These are phyloP conservation scores for Actias luna DNA, from an alignment of 2,888 invertebrate species.

Conservation along the genomic window DNA sequence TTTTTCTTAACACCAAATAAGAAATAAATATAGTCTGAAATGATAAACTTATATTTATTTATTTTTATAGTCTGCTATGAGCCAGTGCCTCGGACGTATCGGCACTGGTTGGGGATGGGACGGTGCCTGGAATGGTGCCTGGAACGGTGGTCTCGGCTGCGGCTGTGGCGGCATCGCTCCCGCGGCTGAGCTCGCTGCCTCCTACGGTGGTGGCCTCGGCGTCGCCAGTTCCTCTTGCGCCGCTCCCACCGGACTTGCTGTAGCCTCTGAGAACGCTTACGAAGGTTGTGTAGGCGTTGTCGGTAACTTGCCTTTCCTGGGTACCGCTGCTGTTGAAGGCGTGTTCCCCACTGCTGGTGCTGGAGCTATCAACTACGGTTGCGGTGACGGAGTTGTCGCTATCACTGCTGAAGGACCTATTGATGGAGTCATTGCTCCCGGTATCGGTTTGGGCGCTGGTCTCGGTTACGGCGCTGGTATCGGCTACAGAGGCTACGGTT, in stretches of 20 bases:
- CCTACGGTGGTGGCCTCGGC: conserved; percentile 30
- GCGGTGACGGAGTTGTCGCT: conserved; percentile 16
- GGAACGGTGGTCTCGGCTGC: conserved; percentile 12
- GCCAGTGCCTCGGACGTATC: conserved; percentile 6
- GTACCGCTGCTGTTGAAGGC: conserved; percentile 24
- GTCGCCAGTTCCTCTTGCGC: conserved; percentile 34
- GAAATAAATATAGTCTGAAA: too few species aligned
- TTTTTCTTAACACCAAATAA: too few species aligned
- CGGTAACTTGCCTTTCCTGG: conserved; percentile 31
- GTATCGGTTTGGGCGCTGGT: neutral
- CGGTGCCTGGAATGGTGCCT: too few species aligned
- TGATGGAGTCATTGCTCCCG: too few species aligned
- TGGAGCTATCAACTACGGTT: conserved; percentile 23
- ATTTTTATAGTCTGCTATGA: conserved; percentile 4
- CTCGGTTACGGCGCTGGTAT: neutral
- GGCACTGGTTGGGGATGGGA: conserved; percentile 11
- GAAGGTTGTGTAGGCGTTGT: conserved; percentile 32
- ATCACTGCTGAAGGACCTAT: conserved; percentile 21
- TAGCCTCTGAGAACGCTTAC: conserved; percentile 36
- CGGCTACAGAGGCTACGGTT: neutral
- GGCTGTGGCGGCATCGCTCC: conserved; percentile 31
- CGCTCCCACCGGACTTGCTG: conserved; percentile 34
- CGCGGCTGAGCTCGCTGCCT: conserved; percentile 22
- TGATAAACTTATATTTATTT: too few species aligned
- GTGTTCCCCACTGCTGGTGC: conserved; percentile 18